Conservation (phyloP, 2,797 vertebrate species). For the Cyprinodon diabolis region DNA sequence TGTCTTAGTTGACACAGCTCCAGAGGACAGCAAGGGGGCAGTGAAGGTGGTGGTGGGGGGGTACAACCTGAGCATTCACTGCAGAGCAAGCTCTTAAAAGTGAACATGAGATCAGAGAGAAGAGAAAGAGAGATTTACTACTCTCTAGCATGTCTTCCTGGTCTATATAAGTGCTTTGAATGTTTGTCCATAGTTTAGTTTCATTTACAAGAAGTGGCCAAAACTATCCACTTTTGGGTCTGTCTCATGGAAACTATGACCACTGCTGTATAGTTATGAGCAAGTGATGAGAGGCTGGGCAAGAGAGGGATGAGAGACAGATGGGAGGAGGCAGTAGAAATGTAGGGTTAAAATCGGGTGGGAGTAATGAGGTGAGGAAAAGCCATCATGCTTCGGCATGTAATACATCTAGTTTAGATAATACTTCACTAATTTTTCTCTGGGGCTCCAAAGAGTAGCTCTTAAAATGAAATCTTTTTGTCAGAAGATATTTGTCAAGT, state of each 20-base stretch:
- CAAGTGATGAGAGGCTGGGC: constrained; percentile 70
- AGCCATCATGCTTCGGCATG: constrained; percentile 31
- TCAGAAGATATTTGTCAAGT: constrained; percentile 13
- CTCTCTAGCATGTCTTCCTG: constrained; percentile 17
- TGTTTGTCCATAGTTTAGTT: constrained; percentile 62
- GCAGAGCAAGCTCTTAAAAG: constrained; percentile 28
- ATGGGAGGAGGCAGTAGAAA: constrained; percentile 41
- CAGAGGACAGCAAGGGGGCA: constrained; percentile 75
- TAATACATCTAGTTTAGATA: constrained; percentile 38
- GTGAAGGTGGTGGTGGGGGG: constrained; percentile 57
- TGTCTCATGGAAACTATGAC: constrained; percentile 71
- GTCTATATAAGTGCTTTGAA: constrained; percentile 51
- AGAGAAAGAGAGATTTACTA: constrained; percentile 11
- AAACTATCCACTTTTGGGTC: constrained; percentile 64
- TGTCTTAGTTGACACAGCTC: constrained; percentile 76
- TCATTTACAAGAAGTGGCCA: constrained; percentile 54
- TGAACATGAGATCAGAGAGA: constrained; percentile 19
- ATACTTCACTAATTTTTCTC: constrained; percentile 11
- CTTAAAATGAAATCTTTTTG: constrained; percentile 14
- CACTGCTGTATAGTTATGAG: constrained; percentile 66
- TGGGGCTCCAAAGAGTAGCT: constrained; percentile 6
- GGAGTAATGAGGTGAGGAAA: constrained; percentile 32
- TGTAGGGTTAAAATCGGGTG: constrained; percentile 20
- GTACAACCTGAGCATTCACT: constrained; percentile 49
- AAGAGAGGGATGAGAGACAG: constrained; percentile 60